phyloP scores from a whole-genome alignment of 2,888 invertebrate genomes.

The Tipula confusa region DNA sequence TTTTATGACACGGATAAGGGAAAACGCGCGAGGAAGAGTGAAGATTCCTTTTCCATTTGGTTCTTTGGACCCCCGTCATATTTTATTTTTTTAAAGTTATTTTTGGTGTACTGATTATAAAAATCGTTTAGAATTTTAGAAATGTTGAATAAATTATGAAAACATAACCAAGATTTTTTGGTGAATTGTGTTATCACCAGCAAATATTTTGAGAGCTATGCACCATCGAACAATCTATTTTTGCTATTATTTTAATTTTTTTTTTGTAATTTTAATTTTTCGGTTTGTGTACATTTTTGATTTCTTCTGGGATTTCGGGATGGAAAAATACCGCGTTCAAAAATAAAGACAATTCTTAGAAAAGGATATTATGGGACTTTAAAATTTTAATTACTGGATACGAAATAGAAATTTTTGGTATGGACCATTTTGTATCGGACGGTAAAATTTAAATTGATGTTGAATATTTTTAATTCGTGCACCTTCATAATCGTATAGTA shows the following conservation, averaged over 20 bases:
- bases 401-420: no score
- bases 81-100: neutral
- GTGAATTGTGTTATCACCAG: neutral
- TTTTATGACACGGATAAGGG: neutral
- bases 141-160: neutral
- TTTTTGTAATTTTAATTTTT: neutral
- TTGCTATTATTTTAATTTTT: neutral
- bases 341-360: neutral
- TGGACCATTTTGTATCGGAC: no score
- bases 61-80: neutral
- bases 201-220: neutral
- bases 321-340: neutral
- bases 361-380: neutral
- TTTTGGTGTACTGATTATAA: neutral
- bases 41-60: neutral
- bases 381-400: neutral
- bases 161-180: neutral
- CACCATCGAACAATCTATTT: neutral
- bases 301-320: constrained; percentile 4
- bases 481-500: no score
- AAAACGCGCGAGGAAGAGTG: neutral
- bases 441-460: no score
- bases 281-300: neutral
- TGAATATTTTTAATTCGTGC: no score
- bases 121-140: neutral